Evolutionary conservation across 1,140 invertebrate species (phyloP), one percentile per base, ranked within the genome.

Genomic region (Calliopsis andreniformis): DNA sequence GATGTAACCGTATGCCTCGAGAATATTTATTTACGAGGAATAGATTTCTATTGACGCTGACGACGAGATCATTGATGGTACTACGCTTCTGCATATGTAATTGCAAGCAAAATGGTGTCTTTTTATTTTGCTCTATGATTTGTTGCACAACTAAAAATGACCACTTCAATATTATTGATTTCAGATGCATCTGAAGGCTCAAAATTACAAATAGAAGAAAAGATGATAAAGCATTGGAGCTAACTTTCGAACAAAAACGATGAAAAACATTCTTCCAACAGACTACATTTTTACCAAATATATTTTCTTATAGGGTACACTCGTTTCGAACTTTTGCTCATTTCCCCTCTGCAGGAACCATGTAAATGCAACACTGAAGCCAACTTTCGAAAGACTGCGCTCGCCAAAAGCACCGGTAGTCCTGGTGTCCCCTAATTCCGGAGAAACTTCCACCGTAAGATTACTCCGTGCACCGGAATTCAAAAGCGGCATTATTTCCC

Each of bases 401-500:
- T 43, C 16, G 10, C 7, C 56, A 23, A 16, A 56, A 56, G 49
- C 62, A 28, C 35, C 7, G 61, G 6, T 25, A 18, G 28, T 59
- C 35, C 58, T n/a, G 18, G 64, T n/a, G 32, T 56, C 10, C 61
- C 45, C 20, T 45, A 73, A 73, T 73, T 66, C 71, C 59, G 25
- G 0, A 10, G 49, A 66, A 73, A 66, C 39, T 73, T 66, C 39
- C 49, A 30, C 39, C 35, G 35, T 35, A 32, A 23, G 49, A 56
- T 43, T 66, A 45, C 20, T 6, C 16, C 0, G 25, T 1, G 47
- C 16, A 6, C 4, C 18, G 42, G 32, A 73, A 66, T 56, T 73
- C 61, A 45, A 66, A 66, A 45, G 71, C 39, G 20, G 32, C n/a
- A n/a, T 64, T 73, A 73, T 73, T 64, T 64, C 20, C 20, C 23